Percentiles rank a stretch among this genome's conserved stretches.
These are phyloP conservation scores for Struthio camelus DNA, from an alignment of 2,113 vertebrate species.

Conservation along the genomic window DNA sequence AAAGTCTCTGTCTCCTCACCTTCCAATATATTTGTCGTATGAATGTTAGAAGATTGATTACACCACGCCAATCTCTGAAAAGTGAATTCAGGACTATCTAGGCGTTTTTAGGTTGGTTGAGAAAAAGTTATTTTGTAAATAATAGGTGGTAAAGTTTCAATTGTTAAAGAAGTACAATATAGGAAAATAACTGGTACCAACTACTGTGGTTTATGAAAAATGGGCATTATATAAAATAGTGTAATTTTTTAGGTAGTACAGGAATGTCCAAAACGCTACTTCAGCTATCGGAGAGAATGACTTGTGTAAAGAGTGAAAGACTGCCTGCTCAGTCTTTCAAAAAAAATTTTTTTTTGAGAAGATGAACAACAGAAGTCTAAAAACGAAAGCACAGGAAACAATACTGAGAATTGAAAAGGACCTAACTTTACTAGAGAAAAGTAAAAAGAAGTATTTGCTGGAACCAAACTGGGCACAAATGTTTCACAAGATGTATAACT, in stretches of 20 bases:
- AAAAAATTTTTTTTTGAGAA: background rate
- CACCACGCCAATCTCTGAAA: background rate
- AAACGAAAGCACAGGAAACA: background rate
- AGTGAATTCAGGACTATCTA: background rate
- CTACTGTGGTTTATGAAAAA: background rate
- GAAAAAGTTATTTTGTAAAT: background rate
- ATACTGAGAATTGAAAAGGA: background rate
- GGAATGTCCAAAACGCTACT: background rate
- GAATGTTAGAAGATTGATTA: background rate
- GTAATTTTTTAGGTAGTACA: background rate
- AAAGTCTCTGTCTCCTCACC: background rate
- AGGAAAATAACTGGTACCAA: background rate
- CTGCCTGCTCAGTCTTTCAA: background rate
- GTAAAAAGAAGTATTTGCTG: background rate
- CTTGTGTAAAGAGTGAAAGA: background rate
- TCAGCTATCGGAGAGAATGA: background rate
- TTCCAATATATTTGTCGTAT: background rate
- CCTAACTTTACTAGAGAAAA: background rate
- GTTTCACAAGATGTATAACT: background rate
- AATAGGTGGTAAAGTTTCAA: background rate
- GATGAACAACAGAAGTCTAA: background rate
- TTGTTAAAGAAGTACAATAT: background rate
- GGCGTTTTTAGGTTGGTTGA: background rate
- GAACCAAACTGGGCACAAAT: background rate
- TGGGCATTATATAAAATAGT: background rate